phyloP scores from a whole-genome alignment of 2,888 invertebrate genomes.

The Orchesellides sinensis region DNA sequence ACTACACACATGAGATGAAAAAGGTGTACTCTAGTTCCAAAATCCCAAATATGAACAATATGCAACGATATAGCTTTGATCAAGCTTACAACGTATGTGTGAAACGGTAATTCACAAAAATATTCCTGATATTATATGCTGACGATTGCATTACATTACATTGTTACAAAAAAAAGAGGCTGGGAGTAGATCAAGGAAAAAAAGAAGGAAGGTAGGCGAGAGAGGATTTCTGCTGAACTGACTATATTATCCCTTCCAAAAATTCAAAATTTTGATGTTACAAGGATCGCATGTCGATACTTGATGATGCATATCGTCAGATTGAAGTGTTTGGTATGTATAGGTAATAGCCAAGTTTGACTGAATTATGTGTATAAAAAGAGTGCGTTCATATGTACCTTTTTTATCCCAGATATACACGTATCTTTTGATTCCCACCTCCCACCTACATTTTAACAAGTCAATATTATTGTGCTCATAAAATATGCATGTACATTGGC shows the following conservation, averaged over 20 bases:
- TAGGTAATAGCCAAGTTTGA: background rate
- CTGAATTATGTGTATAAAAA: background rate
- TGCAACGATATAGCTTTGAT: slow-evolving; percentile 1
- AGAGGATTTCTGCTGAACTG: background rate
- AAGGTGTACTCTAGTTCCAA: background rate
- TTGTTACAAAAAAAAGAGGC: slow-evolving; percentile 30
- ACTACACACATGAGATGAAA: background rate
- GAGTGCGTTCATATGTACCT: background rate
- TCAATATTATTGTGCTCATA: slow-evolving; percentile 56
- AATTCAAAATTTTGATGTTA: background rate
- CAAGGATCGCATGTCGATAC: background rate
- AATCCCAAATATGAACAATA: slow-evolving; percentile 7
- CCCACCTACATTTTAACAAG: slow-evolving; percentile 58
- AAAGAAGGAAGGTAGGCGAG: background rate
- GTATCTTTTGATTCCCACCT: slow-evolving; percentile 5
- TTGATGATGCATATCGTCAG: background rate
- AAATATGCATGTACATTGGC: slow-evolving; percentile 50
- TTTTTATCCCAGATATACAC: background rate
- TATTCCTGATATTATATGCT: slow-evolving; percentile 50
- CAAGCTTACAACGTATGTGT: slow-evolving; percentile 15
- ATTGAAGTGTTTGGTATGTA: background rate
- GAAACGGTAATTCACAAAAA: slow-evolving; percentile 55
- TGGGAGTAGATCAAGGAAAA: slow-evolving; percentile 26
- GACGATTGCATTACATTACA: slow-evolving; percentile 60
- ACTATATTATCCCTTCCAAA: background rate